Evolutionary conservation across 2,113 vertebrate species (phyloP).

Genomic region (Polypterus bichir): DNA sequence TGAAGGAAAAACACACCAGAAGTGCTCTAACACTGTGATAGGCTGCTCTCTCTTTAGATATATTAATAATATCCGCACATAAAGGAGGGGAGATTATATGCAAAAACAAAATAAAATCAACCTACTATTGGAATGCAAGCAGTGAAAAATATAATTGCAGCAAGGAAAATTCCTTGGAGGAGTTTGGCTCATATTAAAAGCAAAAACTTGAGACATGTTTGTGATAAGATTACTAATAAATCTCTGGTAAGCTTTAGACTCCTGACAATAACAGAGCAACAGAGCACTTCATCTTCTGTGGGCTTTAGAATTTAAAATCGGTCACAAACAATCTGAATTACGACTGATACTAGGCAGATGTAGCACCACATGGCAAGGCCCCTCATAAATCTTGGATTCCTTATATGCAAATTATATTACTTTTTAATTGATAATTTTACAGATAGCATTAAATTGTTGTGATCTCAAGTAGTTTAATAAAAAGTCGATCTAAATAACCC

Average conservation of each 20-base stretch:
- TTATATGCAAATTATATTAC: conserved; percentile 85
- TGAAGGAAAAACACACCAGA: conserved; percentile 62
- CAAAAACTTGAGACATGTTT: conserved; percentile 84
- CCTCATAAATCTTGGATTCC: conserved; percentile 72
- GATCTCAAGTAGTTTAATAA: conserved; percentile 30
- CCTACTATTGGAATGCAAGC: conserved; percentile 58
- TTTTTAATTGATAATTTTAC: conserved; percentile 86
- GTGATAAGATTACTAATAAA: conserved; percentile 90
- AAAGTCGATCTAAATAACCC: conserved; percentile 22
- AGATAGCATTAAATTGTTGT: conserved; percentile 48
- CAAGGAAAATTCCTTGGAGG: conserved; percentile 68
- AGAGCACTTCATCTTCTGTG: conserved; percentile 66
- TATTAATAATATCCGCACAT: no score
- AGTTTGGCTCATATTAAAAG: conserved; percentile 80
- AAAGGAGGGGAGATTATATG: no score
- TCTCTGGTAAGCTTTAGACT: conserved; percentile 71
- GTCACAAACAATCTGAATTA: conserved; percentile 79
- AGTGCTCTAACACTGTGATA: conserved; percentile 55
- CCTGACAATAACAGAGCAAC: conserved; percentile 74
- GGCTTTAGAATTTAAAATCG: conserved; percentile 78
- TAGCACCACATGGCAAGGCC: conserved; percentile 43
- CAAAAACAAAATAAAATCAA: conserved; percentile 57
- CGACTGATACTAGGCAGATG: conserved; percentile 67
- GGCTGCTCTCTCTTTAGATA: conserved; percentile 61
- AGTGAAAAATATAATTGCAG: conserved; percentile 70